These are phyloP conservation scores for Marcusenius ussheri DNA, from an alignment of 2,113 vertebrate genomes.

Conservation along the genomic window DNA sequence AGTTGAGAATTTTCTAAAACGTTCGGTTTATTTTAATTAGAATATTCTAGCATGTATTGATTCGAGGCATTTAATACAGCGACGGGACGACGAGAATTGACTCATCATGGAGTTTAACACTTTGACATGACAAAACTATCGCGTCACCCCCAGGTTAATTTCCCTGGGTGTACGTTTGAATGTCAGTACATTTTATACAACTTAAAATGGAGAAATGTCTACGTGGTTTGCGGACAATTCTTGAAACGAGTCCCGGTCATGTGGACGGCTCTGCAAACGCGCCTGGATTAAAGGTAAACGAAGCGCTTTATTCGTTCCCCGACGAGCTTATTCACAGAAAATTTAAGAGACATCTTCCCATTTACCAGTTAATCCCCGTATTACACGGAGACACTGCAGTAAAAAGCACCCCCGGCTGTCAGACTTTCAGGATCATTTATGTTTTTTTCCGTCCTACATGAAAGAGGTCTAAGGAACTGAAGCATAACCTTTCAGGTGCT, in stretches of 20 bases:
- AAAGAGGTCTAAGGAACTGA: background rate
- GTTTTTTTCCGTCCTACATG: background rate
- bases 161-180: background rate
- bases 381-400: background rate
- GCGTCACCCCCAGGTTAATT: background rate
- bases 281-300: background rate
- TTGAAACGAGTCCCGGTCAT: background rate
- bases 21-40: background rate
- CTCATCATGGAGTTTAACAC: background rate
- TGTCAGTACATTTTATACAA: background rate
- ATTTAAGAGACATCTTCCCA: background rate
- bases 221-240: background rate
- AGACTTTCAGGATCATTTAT: background rate
- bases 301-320: background rate
- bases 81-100: background rate
- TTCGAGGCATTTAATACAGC: background rate
- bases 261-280: background rate
- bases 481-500: background rate
- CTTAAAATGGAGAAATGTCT: background rate
- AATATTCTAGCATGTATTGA: background rate
- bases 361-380: background rate
- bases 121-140: background rate
- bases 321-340: background rate
- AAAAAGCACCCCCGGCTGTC: background rate
- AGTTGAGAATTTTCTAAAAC: background rate